phyloP scores from a whole-genome alignment of 2,113 vertebrate species.

The Pandion haliaetus region DNA sequence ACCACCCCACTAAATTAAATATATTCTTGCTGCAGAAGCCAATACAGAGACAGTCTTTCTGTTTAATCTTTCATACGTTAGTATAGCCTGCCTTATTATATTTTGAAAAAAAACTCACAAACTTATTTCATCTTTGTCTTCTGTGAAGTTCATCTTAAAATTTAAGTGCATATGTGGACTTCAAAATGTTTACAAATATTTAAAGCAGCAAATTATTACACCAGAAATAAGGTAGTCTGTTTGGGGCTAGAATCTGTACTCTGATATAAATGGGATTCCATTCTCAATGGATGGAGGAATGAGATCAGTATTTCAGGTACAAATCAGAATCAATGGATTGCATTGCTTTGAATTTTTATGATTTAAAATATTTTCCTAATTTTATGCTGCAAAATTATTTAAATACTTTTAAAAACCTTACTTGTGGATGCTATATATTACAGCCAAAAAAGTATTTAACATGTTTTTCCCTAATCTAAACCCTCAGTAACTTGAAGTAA shows the following conservation, averaged over 20 bases:
- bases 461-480: background rate
- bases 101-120: background rate
- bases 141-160: background rate
- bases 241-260: background rate
- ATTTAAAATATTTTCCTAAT: background rate
- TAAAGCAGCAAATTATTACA: background rate
- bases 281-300: background rate
- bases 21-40: background rate
- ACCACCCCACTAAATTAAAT: background rate
- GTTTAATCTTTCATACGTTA: background rate
- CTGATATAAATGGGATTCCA: background rate
- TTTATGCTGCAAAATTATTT: background rate
- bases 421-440: background rate
- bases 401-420: background rate
- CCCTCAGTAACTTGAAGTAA: background rate
- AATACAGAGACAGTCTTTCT: background rate
- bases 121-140: background rate
- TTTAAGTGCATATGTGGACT: background rate
- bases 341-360: background rate
- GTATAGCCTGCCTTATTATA: background rate
- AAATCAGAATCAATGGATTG: background rate
- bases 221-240: background rate
- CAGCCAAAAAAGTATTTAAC: background rate
- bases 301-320: background rate
- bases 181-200: background rate